phyloP scores from a whole-genome alignment of 2,797 vertebrate genomes.

The Sphenodon punctatus region DNA sequence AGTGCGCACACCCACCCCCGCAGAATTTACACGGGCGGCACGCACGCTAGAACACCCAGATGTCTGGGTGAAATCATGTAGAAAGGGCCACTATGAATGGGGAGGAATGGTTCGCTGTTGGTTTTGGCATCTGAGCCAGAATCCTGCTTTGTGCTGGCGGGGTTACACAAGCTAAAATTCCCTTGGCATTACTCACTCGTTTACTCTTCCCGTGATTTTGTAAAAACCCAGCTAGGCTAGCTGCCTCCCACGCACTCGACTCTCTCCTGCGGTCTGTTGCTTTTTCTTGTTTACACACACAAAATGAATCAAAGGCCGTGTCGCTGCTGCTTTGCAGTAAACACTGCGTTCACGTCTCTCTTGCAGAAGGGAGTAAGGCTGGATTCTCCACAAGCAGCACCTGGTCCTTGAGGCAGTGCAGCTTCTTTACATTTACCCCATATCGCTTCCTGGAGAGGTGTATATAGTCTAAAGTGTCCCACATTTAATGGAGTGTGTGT shows the following conservation, averaged over 20 bases:
- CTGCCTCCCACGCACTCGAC: constrained; percentile 14
- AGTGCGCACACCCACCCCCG: no score
- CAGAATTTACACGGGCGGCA: no score
- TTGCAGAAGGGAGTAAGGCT: no score
- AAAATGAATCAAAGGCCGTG: constrained; percentile 33
- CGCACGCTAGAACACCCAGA: no score
- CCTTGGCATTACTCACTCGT: constrained; percentile 16
- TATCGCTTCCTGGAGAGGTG: no score
- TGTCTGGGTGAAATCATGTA: no score
- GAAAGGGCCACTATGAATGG: no score
- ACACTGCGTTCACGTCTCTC: constrained; percentile 34
- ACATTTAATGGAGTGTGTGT: no score
- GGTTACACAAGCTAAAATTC: constrained; percentile 32
- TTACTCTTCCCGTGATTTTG: constrained; percentile 3
- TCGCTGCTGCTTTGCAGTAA: constrained; percentile 51
- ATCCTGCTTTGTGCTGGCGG: constrained; percentile 24
- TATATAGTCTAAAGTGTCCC: no score
- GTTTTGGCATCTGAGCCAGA: constrained; percentile 7
- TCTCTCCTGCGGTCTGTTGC: constrained; percentile 63
- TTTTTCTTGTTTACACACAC: constrained; percentile 50
- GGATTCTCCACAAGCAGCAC: no score
- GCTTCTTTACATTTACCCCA: no score
- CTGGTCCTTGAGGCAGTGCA: no score
- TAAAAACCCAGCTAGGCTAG: constrained; percentile 39
- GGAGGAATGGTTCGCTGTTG: not conserved